Conservation (phyloP, 1,140 invertebrate genomes). For the Aradophagus sp. region DNA sequence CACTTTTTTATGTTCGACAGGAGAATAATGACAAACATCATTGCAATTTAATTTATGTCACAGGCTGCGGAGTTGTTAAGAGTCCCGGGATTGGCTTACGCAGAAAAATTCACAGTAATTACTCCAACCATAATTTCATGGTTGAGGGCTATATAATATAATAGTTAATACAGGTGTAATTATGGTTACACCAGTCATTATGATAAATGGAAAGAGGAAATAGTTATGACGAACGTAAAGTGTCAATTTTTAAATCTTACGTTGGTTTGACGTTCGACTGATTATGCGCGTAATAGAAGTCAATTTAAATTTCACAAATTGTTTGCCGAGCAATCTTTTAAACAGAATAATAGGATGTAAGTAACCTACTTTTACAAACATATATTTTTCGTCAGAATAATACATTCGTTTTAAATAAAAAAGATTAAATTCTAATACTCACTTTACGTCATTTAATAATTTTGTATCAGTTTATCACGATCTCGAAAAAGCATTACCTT, state of each 20-base stretch:
- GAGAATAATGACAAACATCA: conserved; percentile 19
- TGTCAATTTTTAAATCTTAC: conserved; percentile 18
- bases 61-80: conserved; percentile 12
- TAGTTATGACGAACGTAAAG: conserved; percentile 25
- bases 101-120: conserved; percentile 28
- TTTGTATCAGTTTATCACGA: no score
- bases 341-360: conserved; percentile 31
- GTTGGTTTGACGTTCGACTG: conserved; percentile 15
- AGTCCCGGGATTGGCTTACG: conserved; percentile 28
- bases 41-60: conserved; percentile 25
- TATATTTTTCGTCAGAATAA: no score
- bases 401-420: no score
- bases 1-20: neutral
- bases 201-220: conserved; percentile 37
- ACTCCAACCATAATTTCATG: conserved; percentile 38
- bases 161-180: conserved; percentile 44
- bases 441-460: no score
- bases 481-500: no score
- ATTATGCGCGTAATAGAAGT: conserved; percentile 28
- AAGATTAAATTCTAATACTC: no score
- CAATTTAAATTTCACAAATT: conserved; percentile 33
- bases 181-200: conserved; percentile 31
- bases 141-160: conserved; percentile 30
- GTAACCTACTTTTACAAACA: no score
- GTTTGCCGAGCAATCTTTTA: conserved; percentile 9